Evolutionary conservation across 2,113 vertebrate genomes (phyloP), one percentile per base, ranked within the genome.

Genomic region (Strix aluco): DNA sequence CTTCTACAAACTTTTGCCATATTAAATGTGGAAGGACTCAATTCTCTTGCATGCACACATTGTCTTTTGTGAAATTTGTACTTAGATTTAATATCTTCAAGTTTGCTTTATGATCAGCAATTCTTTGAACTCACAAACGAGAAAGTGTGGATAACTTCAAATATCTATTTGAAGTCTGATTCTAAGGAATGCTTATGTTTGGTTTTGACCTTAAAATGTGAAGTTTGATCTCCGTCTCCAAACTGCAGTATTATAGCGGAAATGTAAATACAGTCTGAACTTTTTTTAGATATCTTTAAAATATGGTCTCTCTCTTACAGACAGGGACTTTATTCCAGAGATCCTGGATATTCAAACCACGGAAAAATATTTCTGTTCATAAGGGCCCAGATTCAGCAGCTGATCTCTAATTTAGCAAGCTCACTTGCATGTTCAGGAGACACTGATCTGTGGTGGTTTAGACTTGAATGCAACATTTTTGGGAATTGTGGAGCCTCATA

Each of bases 141-240:
- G 63, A 88, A 85, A 87, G 85, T 69, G 59, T 62, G 49, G 40
- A 80, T 72, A 77, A 82, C 62, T 91, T 94, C 93, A 93, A 88
- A 79, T 87, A 46, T 9, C 26, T 63, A 70, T 88, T 92, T 95
- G 95, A 95, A 92, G 87, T 96, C 67, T 66, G 30, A 80, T 79
- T 91, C 69, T 85, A 13, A 86, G 88, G 88, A 89, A 87, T 80
- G 57, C 55, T 87, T 58, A 32, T 85, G 93, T 77, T 77, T 90
- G 81, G 29, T 91, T 95, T 81, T 85, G 77, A 91, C 94, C 81
- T 85, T 85, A 69, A 21, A 92, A 91, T 17, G 34, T 73, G 42
- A 91, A 69, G 91, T 87, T 95, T 94, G 91, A 94, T 89, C 83
- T 86, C 54, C 46, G 61, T 65, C 78, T 94, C 77, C 79, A 75